Evolutionary conservation across 2,888 invertebrate species (phyloP).

Genomic region (Ramazzottius varieornatus): DNA sequence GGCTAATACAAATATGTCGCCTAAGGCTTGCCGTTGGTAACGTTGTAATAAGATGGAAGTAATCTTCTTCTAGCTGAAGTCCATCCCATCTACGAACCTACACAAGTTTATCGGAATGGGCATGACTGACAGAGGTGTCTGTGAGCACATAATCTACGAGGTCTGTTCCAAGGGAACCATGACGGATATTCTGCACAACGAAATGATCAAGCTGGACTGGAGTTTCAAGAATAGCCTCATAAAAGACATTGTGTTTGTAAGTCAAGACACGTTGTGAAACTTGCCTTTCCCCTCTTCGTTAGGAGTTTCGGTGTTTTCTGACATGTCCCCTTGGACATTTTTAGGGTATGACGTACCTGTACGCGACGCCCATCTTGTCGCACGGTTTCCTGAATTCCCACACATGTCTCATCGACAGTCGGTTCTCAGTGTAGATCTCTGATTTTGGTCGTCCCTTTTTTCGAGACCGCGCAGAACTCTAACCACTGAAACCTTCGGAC

Average conservation of each 20-base stretch:
- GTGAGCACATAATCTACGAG: neutral
- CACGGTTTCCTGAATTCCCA: neutral
- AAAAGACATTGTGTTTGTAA: neutral
- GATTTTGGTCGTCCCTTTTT: neutral
- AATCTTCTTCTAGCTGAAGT: neutral
- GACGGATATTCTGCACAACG: neutral
- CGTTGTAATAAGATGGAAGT: too few relatives aligned
- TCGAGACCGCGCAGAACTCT: neutral
- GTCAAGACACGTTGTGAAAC: too few relatives aligned
- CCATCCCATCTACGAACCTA: neutral
- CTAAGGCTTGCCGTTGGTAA: neutral
- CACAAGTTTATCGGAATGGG: neutral
- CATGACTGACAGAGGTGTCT: neutral
- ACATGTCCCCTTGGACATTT: neutral
- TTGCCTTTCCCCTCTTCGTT: too few relatives aligned
- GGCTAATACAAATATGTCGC: neutral
- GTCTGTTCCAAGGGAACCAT: neutral
- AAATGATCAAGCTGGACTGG: conserved; percentile 1
- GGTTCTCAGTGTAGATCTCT: neutral
- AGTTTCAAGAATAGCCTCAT: neutral
- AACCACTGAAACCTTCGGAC: neutral
- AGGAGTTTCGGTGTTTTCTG: too few relatives aligned
- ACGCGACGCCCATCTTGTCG: neutral
- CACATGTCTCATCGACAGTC: neutral
- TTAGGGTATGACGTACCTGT: neutral